These are phyloP conservation scores for Steinernema scapterisci DNA, from an alignment of 2,888 invertebrate genomes.

Conservation along the genomic window DNA sequence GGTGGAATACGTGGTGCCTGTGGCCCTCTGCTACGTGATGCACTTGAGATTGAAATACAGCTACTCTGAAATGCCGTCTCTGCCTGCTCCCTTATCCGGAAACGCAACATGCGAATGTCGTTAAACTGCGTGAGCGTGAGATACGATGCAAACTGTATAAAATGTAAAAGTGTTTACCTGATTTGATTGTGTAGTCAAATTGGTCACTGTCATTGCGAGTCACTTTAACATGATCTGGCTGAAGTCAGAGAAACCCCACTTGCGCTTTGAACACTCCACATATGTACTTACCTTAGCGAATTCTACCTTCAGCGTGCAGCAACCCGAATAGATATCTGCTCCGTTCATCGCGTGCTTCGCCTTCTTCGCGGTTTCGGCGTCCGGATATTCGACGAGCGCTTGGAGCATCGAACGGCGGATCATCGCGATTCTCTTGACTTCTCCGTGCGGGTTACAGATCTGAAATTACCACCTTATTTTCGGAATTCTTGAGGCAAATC, in stretches of 20 bases:
- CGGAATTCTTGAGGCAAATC: not conserved
- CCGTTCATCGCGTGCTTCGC: conserved; percentile 94
- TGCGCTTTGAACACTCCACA: not conserved
- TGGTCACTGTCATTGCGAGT: conserved; percentile 61
- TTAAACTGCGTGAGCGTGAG: too few relatives aligned
- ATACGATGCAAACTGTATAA: too few relatives aligned
- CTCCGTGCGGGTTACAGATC: conserved; percentile 90
- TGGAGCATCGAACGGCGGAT: conserved; percentile 53
- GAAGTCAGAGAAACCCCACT: conserved; percentile 41
- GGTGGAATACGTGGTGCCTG: too few relatives aligned
- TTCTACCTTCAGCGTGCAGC: conserved; percentile 98
- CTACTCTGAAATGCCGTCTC: conserved; percentile 7
- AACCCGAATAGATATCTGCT: conserved; percentile 98
- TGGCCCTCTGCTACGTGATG: not conserved
- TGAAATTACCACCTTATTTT: conserved; percentile 77
- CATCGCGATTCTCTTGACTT: conserved; percentile 94
- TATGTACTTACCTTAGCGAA: conserved; percentile 70
- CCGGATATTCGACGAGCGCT: conserved; percentile 77
- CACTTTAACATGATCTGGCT: conserved; percentile 62
- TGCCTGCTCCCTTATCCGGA: conserved; percentile 15
- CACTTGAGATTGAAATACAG: not conserved
- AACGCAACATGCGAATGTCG: too few relatives aligned
- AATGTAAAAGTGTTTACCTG: conserved; percentile 31
- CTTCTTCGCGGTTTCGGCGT: conserved; percentile 85
- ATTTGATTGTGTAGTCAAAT: conserved; percentile 58